Conservation (phyloP, 1,140 invertebrate genomes). For the Contarinia nasturtii region DNA sequence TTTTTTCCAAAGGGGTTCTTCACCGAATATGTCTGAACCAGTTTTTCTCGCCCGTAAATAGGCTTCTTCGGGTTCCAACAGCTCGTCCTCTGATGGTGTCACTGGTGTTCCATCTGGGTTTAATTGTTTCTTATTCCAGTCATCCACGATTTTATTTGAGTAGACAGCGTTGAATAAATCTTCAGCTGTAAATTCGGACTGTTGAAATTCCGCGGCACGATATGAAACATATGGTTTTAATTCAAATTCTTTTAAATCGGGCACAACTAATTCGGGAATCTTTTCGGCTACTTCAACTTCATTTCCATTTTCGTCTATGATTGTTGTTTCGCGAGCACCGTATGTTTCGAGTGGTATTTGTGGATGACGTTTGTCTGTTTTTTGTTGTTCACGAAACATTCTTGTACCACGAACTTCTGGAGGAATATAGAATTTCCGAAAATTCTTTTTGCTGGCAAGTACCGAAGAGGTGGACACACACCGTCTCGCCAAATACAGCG, state of each 20-base stretch:
- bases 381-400: slow-evolving; percentile 35
- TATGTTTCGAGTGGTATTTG: slow-evolving; percentile 40
- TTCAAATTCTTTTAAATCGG: slow-evolving; percentile 58
- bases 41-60: slow-evolving; percentile 42
- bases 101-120: slow-evolving; percentile 42
- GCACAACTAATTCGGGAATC: slow-evolving; percentile 82
- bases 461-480: slow-evolving; percentile 35
- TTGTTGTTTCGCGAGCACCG: slow-evolving; percentile 42
- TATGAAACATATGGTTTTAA: slow-evolving; percentile 92
- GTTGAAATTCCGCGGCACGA: slow-evolving; percentile 44
- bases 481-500: slow-evolving; percentile 19
- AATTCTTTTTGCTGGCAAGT: slow-evolving; percentile 52
- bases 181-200: slow-evolving; percentile 64
- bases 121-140: slow-evolving; percentile 53
- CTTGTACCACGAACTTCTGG: slow-evolving; percentile 51
- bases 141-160: slow-evolving; percentile 55
- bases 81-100: slow-evolving; percentile 52
- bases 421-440: slow-evolving; percentile 47
- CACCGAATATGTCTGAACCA: slow-evolving; percentile 53
- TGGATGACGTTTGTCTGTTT: slow-evolving; percentile 31
- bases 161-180: slow-evolving; percentile 74
- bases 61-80: slow-evolving; percentile 50
- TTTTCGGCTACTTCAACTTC: slow-evolving; percentile 64
- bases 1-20: too few species aligned
- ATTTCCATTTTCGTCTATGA: slow-evolving; percentile 26